These are phyloP conservation scores for Azorinus chamasolen DNA, from an alignment of 2,888 invertebrate species.

Conservation along the genomic window DNA sequence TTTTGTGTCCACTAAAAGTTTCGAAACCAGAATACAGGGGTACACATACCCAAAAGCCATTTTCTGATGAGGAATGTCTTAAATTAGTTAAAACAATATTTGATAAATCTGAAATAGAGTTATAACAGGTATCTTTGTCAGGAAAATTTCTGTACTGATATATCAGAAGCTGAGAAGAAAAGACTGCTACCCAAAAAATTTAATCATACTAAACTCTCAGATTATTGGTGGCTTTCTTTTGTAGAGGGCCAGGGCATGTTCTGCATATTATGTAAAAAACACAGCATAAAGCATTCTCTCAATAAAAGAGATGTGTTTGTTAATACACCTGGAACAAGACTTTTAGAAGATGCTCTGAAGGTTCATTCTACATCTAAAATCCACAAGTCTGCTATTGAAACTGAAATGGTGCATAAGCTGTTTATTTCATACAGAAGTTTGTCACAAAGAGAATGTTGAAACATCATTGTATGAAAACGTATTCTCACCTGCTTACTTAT, in stretches of 20 bases:
- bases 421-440: constrained; percentile 28
- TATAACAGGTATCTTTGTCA: constrained; percentile 1
- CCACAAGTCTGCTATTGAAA: constrained; percentile 16
- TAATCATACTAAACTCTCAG: neutral
- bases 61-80: no score
- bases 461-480: constrained; percentile 9
- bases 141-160: neutral
- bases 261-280: constrained; percentile 27
- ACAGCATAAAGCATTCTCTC: constrained; percentile 22
- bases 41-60: no score
- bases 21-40: no score
- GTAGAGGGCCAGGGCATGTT: constrained; percentile 30
- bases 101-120: no score
- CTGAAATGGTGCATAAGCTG: constrained; percentile 21
- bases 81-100: no score
- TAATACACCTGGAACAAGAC: constrained; percentile 14
- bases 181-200: constrained; percentile 16
- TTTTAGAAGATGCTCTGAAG: constrained; percentile 16
- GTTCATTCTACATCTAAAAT: neutral
- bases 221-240: constrained; percentile 34
- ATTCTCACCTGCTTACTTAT: constrained; percentile 37
- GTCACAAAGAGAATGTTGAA: constrained; percentile 23
- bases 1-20: no score
- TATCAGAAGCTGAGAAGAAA: neutral
- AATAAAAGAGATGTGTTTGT: constrained; percentile 25